phyloP scores from a whole-genome alignment of 2,888 invertebrate species.

The Eupithecia subumbrata region DNA sequence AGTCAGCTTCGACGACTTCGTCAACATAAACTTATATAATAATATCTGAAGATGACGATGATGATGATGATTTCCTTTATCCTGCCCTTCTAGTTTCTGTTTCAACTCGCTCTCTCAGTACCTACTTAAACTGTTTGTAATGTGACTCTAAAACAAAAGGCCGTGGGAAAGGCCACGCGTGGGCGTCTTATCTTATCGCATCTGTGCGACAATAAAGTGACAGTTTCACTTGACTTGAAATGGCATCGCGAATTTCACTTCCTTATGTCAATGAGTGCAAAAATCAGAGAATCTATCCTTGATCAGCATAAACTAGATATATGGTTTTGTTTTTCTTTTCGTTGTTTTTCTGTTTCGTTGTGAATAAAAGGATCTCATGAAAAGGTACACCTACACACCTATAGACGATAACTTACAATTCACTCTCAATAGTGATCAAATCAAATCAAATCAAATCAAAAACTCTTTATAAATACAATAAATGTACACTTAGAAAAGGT shows the following conservation, averaged over 20 bases:
- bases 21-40: too few relatives aligned
- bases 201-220: slow-evolving; percentile 51
- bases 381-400: too few relatives aligned
- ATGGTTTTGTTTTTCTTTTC: background rate
- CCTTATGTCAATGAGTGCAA: slow-evolving; percentile 24
- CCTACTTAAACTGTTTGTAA: background rate
- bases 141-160: slow-evolving; percentile 35
- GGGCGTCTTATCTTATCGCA: slow-evolving; percentile 59
- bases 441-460: too few relatives aligned
- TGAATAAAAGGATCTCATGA: too few relatives aligned
- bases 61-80: too few relatives aligned
- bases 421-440: too few relatives aligned
- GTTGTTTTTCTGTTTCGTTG: background rate
- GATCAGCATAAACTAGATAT: background rate
- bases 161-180: slow-evolving; percentile 65
- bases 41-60: too few relatives aligned
- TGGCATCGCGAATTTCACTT: slow-evolving; percentile 42
- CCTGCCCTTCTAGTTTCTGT: slow-evolving; percentile 1
- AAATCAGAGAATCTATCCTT: background rate
- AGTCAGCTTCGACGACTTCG: too few relatives aligned
- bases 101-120: background rate
- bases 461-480: too few relatives aligned
- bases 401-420: too few relatives aligned
- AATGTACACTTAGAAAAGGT: too few relatives aligned
- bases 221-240: slow-evolving; percentile 56